Evolutionary conservation across 2,797 vertebrate genomes (phyloP).

Genomic region (Neosilurus mollespiculum): DNA sequence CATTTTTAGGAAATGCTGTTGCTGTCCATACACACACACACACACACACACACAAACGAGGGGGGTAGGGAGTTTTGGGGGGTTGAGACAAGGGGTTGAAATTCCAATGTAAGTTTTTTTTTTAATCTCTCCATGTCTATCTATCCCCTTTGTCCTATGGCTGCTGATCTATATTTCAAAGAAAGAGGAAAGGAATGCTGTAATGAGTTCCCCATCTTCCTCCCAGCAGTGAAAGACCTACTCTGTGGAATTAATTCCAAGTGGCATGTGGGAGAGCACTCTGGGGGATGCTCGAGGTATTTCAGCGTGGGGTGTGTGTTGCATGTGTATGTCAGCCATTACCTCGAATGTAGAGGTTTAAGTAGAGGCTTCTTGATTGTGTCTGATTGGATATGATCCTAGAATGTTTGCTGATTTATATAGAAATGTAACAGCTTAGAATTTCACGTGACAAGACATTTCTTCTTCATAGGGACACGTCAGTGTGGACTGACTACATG

Average conservation of each 20-base stretch:
- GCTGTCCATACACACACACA: background rate
- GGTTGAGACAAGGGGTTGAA: too few species aligned
- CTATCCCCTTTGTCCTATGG: constrained; percentile 49
- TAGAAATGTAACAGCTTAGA: background rate
- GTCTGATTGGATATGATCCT: background rate
- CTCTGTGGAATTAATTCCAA: constrained; percentile 81
- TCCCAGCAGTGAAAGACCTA: constrained; percentile 69
- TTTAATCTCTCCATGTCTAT: constrained; percentile 38
- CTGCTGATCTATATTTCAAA: constrained; percentile 77
- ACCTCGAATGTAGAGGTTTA: constrained; percentile 48
- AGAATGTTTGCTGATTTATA: constrained; percentile 4
- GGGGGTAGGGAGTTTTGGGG: too few species aligned
- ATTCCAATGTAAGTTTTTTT: constrained; percentile 5
- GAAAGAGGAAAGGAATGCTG: constrained; percentile 70
- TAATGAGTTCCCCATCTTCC: constrained; percentile 76
- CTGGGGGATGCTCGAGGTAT: constrained; percentile 63
- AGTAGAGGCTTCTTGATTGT: background rate
- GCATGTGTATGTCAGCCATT: constrained; percentile 56
- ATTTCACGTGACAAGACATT: background rate
- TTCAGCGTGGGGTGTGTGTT: constrained; percentile 65
- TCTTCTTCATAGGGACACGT: background rate
- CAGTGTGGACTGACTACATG: background rate
- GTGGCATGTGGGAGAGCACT: constrained; percentile 72
- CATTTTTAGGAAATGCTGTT: background rate
- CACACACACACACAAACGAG: too few species aligned